phyloP scores from a whole-genome alignment of 2,113 vertebrate genomes.

The Notothenia rossii region DNA sequence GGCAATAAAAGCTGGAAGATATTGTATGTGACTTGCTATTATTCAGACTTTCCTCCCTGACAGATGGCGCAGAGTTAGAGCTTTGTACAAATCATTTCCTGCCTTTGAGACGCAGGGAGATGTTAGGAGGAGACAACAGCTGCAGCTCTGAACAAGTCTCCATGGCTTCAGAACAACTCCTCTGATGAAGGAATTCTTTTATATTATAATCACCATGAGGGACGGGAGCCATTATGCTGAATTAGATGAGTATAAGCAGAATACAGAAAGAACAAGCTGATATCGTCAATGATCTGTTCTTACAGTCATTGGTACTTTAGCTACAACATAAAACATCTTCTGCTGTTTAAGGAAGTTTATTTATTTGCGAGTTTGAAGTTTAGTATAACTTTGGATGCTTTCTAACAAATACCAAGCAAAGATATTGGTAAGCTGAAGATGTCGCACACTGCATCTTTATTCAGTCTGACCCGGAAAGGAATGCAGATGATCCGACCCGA shows the following conservation, averaged over 20 bases:
- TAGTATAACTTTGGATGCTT: not conserved
- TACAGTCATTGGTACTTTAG: not conserved
- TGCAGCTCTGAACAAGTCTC: constrained; percentile 44
- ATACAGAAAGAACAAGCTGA: not conserved
- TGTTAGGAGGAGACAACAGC: constrained; percentile 47
- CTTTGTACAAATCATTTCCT: constrained; percentile 32
- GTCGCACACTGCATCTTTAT: constrained; percentile 5
- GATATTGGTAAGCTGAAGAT: not conserved
- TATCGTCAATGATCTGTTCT: not conserved
- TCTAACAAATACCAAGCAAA: not conserved
- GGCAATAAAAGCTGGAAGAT: not conserved
- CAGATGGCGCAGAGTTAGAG: constrained; percentile 58
- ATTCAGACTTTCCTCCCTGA: constrained; percentile 29
- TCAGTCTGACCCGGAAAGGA: constrained; percentile 7
- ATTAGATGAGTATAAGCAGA: constrained; percentile 3
- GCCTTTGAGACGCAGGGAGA: constrained; percentile 39
- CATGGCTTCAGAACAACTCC: constrained; percentile 34
- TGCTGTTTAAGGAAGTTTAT: not conserved
- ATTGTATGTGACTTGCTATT: not conserved
- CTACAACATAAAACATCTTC: not conserved
- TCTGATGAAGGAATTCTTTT: constrained; percentile 26
- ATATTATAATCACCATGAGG: constrained; percentile 20
- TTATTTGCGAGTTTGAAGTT: not conserved
- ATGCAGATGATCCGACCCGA: constrained; percentile 5
- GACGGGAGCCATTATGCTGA: constrained; percentile 15